Base-by-base conservation (phyloP, 2,113 vertebrate genomes). In the Chunga burmeisteri region DNA sequence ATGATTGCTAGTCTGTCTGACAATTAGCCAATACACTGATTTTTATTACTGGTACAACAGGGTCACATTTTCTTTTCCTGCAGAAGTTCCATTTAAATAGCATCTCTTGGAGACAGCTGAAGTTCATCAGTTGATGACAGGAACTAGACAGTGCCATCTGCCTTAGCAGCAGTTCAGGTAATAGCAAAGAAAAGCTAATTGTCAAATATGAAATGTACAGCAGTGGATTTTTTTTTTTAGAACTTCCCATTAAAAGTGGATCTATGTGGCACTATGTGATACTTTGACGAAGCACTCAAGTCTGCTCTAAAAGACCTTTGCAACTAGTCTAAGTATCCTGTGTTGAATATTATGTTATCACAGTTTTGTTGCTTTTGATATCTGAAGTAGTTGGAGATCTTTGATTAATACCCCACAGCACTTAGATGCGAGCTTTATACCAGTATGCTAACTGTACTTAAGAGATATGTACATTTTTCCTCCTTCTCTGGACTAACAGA, bases 111-210 rank as follows among this genome's bases (percentile, higher is more conserved):
- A 96, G 88, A 90, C 75, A 92, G 92, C 26, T 95, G 95, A 97
- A 97, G 93, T 97, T 96, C 94, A 96, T 96, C 97, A 94, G 63
- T 25, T 83, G 94, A 93, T 95, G 95, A 93, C 94, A 96, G 71
- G 91, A 96, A 97, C 97, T 91, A 97, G 95, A 96, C 84, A 80
- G 67, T 96, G 81, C 96, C 97, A 97, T 97, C 97, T 97, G 96
- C 95, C 81, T 93, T 67, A 96, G 75, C 84, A 95, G 93, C 74
- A 96, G 81, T 95, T 95, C 95, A 97, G 95, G 95, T 93, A 94
- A 91, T 50, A 86, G 91, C 84, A 93, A 96, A 91, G 73, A 91
- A 93, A 87, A 91, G 58, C 22, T 95, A 96, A 94, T 85, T 90
- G 78, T 78, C 52, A 83, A 93, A 91, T 30, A 53, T 50, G 71